Conservation (phyloP, 2,888 invertebrate species). For the Lumbricus terrestris region DNA sequence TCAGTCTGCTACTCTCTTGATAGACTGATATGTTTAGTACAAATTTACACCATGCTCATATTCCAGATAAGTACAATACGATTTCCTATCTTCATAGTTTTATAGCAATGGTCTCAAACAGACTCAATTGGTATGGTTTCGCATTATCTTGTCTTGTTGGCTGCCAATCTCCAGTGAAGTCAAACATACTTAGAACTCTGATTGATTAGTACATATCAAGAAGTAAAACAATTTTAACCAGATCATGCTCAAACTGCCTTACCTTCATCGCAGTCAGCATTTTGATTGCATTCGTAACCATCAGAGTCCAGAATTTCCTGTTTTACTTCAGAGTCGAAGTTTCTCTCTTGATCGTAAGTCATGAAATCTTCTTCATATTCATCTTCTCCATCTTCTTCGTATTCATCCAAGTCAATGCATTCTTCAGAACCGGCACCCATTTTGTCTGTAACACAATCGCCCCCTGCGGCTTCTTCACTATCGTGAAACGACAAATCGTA, state of each 20-base stretch:
- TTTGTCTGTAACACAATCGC: not conserved
- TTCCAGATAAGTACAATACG: too few relatives aligned
- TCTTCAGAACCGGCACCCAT: not conserved
- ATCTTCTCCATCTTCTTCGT: constrained; percentile 9
- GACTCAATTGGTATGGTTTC: too few relatives aligned
- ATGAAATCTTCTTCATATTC: not conserved
- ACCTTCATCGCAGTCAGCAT: not conserved
- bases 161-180: too few relatives aligned
- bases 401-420: constrained; percentile 22
- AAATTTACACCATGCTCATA: too few relatives aligned
- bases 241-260: not conserved
- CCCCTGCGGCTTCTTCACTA: not conserved
- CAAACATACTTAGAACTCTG: too few relatives aligned
- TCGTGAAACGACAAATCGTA: not conserved
- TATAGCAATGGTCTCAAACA: too few relatives aligned
- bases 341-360: not conserved
- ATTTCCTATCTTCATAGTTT: too few relatives aligned
- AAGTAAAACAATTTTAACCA: not conserved
- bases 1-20: too few relatives aligned
- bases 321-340: constrained; percentile 4
- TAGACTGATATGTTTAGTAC: too few relatives aligned
- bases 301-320: constrained; percentile 3
- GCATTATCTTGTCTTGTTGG: too few relatives aligned
- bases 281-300: not conserved
- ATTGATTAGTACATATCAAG: too few relatives aligned